Base-by-base conservation (phyloP, 1,140 invertebrate species). In the Teleopsis dalmanni region DNA sequence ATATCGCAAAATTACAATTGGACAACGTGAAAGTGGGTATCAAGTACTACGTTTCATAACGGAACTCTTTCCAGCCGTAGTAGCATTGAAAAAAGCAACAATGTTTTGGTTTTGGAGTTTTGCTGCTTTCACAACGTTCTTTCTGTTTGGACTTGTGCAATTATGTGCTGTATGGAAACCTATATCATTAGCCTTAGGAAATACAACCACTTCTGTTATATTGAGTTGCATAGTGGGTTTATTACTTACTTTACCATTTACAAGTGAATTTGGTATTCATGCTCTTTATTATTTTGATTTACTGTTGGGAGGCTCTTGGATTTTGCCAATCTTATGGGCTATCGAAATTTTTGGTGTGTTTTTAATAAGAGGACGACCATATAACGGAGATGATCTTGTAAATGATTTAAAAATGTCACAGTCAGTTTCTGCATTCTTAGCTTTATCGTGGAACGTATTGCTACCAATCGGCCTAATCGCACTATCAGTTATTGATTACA, bases 371-470 rank as follows among this genome's bases (percentile, higher is more conserved):
- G 88, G 90, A 7, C 78, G 85, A 19, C 89, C 89, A 0, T 91
- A 90, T 61, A 84, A 84, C 47, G 85, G 87, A 0, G 88, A 92
- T 59, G 81, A 82, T 21, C 77, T 93, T 34, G 87, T 90, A 2
- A 78, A 79, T 4, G 81, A 85, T 53, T 68, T 89, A 33, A 64
- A 67, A 46, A 54, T 67, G 5, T 62, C 72, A 13, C 75, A 77
- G 9, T 76, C 76, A 1, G 78, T 82, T 74, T 79, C 79, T 7
- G 83, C 84, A 8, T 70, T 91, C 21, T 70, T 92, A 4, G 85
- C 87, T n/a, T 88, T 93, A 59, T 83, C 81, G 1, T 94, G 91
- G 90, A 93, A 88, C 65, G 85, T 93, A 5, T 73, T 91, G 41
- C 62, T 91, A 48, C 88, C 89, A 3, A 82, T 89, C 36, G 74